phyloP scores from a whole-genome alignment of 1,140 invertebrate species.

The Drosophila nigromelanica region DNA sequence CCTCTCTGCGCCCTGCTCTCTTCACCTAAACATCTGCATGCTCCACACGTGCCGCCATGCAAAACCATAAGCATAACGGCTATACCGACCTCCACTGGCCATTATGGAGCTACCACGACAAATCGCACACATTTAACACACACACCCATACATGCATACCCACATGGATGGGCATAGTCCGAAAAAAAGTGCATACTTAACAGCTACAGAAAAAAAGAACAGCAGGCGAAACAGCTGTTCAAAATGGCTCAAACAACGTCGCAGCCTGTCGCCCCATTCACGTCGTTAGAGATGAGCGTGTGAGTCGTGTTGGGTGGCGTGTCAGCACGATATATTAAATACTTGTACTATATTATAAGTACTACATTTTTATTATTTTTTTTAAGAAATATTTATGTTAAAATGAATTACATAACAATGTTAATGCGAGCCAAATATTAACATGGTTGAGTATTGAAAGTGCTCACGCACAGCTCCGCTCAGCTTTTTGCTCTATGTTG shows the following conservation, averaged over 20 bases:
- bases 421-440: too few relatives aligned
- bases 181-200: constrained; percentile 79
- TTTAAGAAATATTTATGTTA: too few relatives aligned
- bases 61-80: constrained; percentile 76
- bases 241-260: constrained; percentile 67
- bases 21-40: constrained; percentile 58
- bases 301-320: background rate
- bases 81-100: constrained; percentile 54
- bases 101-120: constrained; percentile 78
- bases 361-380: too few relatives aligned
- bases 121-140: constrained; percentile 80
- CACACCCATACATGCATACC: constrained; percentile 43
- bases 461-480: too few relatives aligned
- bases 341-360: too few relatives aligned
- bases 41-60: constrained; percentile 75
- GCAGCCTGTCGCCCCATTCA: constrained; percentile 50
- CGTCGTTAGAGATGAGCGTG: constrained; percentile 43
- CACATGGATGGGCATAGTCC: constrained; percentile 36
- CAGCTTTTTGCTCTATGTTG: too few relatives aligned
- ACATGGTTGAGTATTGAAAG: too few relatives aligned
- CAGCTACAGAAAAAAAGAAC: constrained; percentile 63
- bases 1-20: background rate
- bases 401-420: too few relatives aligned
- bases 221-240: constrained; percentile 66
- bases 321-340: background rate